Base-by-base conservation (phyloP, 2,888 invertebrate species). In the Diploptera punctata region DNA sequence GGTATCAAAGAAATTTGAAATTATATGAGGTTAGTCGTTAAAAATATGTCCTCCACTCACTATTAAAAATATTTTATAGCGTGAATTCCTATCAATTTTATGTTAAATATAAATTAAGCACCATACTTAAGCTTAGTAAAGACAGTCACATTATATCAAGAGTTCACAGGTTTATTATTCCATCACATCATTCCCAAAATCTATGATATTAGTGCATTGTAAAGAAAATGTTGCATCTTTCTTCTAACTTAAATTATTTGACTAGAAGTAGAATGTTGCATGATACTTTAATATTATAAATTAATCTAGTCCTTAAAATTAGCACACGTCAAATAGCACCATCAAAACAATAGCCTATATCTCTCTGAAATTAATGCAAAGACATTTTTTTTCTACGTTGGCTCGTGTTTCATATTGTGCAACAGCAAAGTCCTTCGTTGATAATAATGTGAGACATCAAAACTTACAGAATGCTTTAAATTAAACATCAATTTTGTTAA, bases 301-400 rank as follows among this genome's bases (percentile, higher is more conserved):
- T 16, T 26, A 33, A 44, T 9, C 2, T 61, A 38, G 21, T 21
- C 10, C 19, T 38, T 65, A 65, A 26, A 44, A 65, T 26, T 47
- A 26, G 26, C 65, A 65, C 29, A 29, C n/a, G n/a, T 57, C n/a
- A 57, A 57, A 38, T 65, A 65, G 65, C 65, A 65, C 47, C 65
- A 65, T 26, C 26, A 47, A n/a, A n/a, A 65, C 44, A 44, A 24
- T 65, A 65, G 24, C 65, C 47, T 65, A 47, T 65, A 57, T 57
- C 31, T 57, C 29, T 57, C 57, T 13, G n/a, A 57, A 24, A 57
- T 29, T 57, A 57, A 29, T 24, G 26, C 21, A 21, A 57, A 13
- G 26, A n/a, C 5, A 2, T 3, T 57, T 16, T 29, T 26, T 57
- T 29, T 29, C 31, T 57, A 29, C 29, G 29, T 57, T n/a, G 29